These are phyloP conservation scores for Eupeodes corollae DNA, from an alignment of 1,140 invertebrate species.

Conservation along the genomic window DNA sequence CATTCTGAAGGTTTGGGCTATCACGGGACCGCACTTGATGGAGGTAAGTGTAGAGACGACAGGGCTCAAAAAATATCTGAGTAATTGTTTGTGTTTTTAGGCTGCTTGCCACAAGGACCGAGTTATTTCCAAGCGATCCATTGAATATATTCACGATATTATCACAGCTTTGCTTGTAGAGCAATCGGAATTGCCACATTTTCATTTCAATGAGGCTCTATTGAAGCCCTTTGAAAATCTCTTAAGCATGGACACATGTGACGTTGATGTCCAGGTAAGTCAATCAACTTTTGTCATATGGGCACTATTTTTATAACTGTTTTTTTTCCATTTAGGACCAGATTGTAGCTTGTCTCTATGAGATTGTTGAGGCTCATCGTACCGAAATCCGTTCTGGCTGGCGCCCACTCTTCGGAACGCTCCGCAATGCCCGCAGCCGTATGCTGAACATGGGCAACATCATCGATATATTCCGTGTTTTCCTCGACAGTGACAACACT, in stretches of 20 bases:
- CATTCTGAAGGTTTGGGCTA: constrained; percentile 81
- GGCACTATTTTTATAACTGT: too few relatives aligned
- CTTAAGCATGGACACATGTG: constrained; percentile 80
- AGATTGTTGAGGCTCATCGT: constrained; percentile 87
- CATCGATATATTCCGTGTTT: constrained; percentile 85
- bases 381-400: constrained; percentile 87
- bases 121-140: constrained; percentile 79
- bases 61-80: not conserved
- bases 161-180: constrained; percentile 80
- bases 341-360: constrained; percentile 89
- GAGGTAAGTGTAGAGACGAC: constrained; percentile 47
- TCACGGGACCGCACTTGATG: constrained; percentile 82
- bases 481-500: constrained; percentile 82
- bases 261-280: constrained; percentile 75
- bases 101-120: constrained; percentile 84
- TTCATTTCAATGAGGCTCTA: constrained; percentile 89
- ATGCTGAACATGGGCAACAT: constrained; percentile 54
- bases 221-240: constrained; percentile 93
- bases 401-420: constrained; percentile 81
- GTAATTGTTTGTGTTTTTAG: constrained; percentile 32
- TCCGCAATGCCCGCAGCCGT: constrained; percentile 64
- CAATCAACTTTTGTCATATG: too few relatives aligned
- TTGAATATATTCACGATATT: constrained; percentile 87
- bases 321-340: constrained; percentile 52
- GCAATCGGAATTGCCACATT: constrained; percentile 78